phyloP scores from a whole-genome alignment of 2,888 invertebrate species.

The Monoplex corrugatus region DNA sequence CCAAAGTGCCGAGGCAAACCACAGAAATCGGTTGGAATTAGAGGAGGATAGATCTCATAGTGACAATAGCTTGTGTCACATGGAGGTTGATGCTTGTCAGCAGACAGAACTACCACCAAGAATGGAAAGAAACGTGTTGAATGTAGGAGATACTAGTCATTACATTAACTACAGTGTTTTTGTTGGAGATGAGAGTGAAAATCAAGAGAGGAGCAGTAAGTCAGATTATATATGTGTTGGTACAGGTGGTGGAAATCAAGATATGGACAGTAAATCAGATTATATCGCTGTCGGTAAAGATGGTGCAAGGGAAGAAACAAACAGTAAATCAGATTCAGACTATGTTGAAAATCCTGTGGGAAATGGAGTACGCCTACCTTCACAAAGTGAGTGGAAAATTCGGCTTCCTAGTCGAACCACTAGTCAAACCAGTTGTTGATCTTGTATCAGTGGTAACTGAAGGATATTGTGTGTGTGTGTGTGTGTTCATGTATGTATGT shows the following conservation, averaged over 20 bases:
- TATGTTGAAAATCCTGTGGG: too few species aligned
- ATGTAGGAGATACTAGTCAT: background rate
- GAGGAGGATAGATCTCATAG: background rate
- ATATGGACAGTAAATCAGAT: background rate
- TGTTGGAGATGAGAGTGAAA: background rate
- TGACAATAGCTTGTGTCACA: background rate
- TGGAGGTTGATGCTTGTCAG: background rate
- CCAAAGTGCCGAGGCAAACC: background rate
- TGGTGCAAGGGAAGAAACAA: background rate
- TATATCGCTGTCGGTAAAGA: background rate
- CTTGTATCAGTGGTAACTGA: too few species aligned
- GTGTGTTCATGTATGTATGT: background rate
- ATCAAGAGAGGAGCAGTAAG: background rate
- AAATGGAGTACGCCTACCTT: background rate
- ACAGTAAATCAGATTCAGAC: too few species aligned
- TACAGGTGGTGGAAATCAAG: background rate
- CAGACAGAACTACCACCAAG: too few species aligned
- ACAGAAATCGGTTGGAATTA: background rate
- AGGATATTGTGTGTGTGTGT: background rate
- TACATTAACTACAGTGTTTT: background rate
- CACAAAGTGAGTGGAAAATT: background rate
- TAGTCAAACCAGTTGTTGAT: slow-evolving; percentile 9
- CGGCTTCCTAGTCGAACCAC: slow-evolving; percentile 7
- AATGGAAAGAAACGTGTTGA: background rate
- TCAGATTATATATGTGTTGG: background rate